A percentile compares a stretch with the other conserved stretches of the same genome.
Conservation (phyloP, 2,113 vertebrate species). For the Thermophis baileyi region DNA sequence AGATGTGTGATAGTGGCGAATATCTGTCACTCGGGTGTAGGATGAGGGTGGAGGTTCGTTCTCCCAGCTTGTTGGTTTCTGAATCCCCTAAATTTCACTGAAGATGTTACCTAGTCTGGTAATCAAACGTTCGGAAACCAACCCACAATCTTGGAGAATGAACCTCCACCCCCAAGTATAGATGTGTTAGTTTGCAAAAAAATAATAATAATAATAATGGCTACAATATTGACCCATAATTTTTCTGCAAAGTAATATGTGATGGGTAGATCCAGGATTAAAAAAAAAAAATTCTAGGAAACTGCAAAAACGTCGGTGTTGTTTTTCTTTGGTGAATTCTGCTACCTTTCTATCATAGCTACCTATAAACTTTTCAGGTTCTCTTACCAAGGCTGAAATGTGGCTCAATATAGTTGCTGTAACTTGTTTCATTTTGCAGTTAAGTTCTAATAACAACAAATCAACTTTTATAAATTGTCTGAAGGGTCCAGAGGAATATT, state of each 20-base stretch:
- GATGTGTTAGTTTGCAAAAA: slow-evolving; percentile 18
- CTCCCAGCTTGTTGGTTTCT: background rate
- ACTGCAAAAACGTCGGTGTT: slow-evolving; percentile 24
- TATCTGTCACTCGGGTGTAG: background rate
- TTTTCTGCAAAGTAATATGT: background rate
- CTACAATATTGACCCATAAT: background rate
- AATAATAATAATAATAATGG: background rate
- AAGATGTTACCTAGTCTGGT: background rate
- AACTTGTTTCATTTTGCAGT: slow-evolving; percentile 2
- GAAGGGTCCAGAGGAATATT: slow-evolving; percentile 11
- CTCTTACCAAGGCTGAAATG: background rate
- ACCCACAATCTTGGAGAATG: background rate
- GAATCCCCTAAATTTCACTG: background rate
- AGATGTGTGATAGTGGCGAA: background rate
- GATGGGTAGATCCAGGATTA: background rate
- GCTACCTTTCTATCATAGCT: slow-evolving; percentile 1
- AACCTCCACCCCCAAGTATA: background rate
- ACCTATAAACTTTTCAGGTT: background rate
- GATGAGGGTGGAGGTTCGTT: background rate
- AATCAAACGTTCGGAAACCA: background rate
- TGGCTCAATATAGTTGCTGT: slow-evolving; percentile 7
- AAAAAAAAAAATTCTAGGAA: background rate
- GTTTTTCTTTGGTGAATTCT: slow-evolving; percentile 19
- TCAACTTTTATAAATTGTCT: slow-evolving; percentile 28
- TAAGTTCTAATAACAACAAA: slow-evolving; percentile 10